phyloP scores from a whole-genome alignment of 2,797 vertebrate genomes.

The Danio tinwini region DNA sequence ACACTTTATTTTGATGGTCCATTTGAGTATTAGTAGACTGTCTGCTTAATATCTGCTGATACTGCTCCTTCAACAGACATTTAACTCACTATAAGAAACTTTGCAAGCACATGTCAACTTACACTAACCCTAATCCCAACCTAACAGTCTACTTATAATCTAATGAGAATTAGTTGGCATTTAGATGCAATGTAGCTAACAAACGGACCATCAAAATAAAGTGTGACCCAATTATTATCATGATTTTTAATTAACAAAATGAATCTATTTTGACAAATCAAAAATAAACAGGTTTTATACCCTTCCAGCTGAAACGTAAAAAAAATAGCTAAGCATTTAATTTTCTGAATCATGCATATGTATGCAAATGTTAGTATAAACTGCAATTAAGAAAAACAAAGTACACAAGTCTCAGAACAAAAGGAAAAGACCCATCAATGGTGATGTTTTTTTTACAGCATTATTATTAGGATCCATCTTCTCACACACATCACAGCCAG shows the following conservation, averaged over 20 bases:
- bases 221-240: neutral
- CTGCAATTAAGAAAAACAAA: conserved; percentile 12
- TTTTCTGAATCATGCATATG: neutral
- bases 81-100: too few species aligned
- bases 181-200: too few species aligned
- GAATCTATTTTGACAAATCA: neutral
- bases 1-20: too few species aligned
- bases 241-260: neutral
- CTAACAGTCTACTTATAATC: too few species aligned
- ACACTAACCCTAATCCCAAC: too few species aligned
- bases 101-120: too few species aligned
- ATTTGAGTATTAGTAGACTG: too few species aligned
- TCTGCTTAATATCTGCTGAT: too few species aligned
- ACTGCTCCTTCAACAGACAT: too few species aligned
- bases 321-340: neutral
- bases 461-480: conserved; percentile 48
- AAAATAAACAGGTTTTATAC: neutral
- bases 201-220: too few species aligned
- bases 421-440: conserved; percentile 23
- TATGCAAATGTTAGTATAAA: neutral
- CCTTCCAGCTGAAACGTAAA: neutral
- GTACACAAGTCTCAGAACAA: conserved; percentile 17
- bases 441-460: conserved; percentile 33
- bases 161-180: too few species aligned
- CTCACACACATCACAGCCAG: conserved; percentile 53